phyloP scores from a whole-genome alignment of 2,113 vertebrate genomes.

The Dendropsophus ebraccatus region DNA sequence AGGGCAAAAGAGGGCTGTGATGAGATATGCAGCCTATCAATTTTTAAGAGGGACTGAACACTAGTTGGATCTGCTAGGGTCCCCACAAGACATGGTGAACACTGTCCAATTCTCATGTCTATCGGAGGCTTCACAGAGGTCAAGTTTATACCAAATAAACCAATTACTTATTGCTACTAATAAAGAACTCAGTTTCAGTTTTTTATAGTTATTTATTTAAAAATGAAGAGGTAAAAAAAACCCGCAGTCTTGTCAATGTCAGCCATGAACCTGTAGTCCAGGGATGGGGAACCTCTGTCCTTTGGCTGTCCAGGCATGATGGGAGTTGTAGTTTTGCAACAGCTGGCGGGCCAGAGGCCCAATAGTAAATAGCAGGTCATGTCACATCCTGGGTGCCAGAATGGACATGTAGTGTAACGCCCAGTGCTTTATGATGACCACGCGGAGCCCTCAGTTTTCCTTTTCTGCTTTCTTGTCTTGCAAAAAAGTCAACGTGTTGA shows the following conservation, averaged over 20 bases:
- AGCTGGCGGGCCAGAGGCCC: no score
- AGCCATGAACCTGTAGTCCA: neutral
- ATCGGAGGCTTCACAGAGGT: neutral
- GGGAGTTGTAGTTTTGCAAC: no score
- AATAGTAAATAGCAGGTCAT: neutral
- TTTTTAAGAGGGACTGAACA: no score
- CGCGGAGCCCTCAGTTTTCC: neutral
- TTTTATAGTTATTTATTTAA: neutral
- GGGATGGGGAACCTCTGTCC: no score
- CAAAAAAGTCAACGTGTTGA: conserved; percentile 86
- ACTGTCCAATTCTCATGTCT: no score
- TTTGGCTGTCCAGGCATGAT: no score
- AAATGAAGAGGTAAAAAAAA: neutral
- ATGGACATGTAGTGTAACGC: neutral
- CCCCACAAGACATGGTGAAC: no score
- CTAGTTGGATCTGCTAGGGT: no score
- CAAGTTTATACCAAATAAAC: neutral
- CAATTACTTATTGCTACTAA: no score
- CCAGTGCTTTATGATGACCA: neutral
- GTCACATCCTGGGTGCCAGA: neutral
- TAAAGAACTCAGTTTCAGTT: neutral
- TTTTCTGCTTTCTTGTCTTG: conserved; percentile 61
- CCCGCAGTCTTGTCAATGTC: neutral
- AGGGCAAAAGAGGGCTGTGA: neutral
- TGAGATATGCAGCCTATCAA: neutral